Conservation (phyloP, 2,113 vertebrate genomes). For the Dascyllus trimaculatus region DNA sequence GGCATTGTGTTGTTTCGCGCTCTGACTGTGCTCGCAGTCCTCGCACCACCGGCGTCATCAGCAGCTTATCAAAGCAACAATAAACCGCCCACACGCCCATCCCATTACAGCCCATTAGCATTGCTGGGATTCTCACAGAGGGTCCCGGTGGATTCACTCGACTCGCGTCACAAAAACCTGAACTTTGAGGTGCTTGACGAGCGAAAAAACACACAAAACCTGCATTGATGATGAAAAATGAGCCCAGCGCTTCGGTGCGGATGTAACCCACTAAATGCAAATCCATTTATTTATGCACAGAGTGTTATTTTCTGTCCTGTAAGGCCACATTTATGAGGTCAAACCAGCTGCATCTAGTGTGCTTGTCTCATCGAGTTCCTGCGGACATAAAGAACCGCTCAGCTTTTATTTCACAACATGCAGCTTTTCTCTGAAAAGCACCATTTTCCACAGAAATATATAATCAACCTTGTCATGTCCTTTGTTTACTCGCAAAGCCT, state of each 20-base stretch:
- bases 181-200: slow-evolving; percentile 12
- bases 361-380: slow-evolving; percentile 3
- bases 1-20: slow-evolving; percentile 45
- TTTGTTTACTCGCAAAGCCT: slow-evolving; percentile 17
- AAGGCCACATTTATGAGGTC: slow-evolving; percentile 5
- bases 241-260: not conserved
- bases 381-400: not conserved
- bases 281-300: slow-evolving; percentile 12
- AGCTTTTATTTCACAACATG: slow-evolving; percentile 1
- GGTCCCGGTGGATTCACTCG: slow-evolving; percentile 32
- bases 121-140: slow-evolving; percentile 60
- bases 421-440: not conserved
- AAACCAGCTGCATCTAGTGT: not conserved
- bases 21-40: slow-evolving; percentile 30
- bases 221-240: slow-evolving; percentile 11
- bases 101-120: slow-evolving; percentile 65
- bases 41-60: slow-evolving; percentile 55
- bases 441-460: slow-evolving; percentile 10
- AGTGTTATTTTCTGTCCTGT: slow-evolving; percentile 1
- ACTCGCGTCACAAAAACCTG: slow-evolving; percentile 39
- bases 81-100: slow-evolving; percentile 54
- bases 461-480: not conserved
- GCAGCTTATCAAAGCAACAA: slow-evolving; percentile 72
- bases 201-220: slow-evolving; percentile 13
- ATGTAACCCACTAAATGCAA: not conserved